These are phyloP conservation scores for Steinernema scapterisci DNA, from an alignment of 2,888 invertebrate genomes.

Conservation along the genomic window DNA sequence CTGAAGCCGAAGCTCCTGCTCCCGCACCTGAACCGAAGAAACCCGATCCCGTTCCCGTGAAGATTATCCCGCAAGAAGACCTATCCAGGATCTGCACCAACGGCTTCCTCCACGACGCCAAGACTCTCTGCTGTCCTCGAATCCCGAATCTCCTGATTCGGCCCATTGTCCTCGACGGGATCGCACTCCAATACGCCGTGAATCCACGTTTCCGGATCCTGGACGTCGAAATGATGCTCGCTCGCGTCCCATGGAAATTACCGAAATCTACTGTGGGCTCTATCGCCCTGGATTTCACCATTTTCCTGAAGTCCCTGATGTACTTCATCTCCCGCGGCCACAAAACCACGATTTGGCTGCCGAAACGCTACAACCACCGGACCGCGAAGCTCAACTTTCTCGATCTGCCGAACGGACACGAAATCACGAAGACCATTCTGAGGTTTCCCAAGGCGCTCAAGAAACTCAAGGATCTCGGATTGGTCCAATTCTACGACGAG, in stretches of 20 bases:
- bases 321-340: not conserved
- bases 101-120: not conserved
- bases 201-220: not conserved
- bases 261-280: too few species aligned
- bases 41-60: too few species aligned
- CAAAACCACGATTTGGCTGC: not conserved
- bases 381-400: not conserved
- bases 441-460: not conserved
- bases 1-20: too few species aligned
- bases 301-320: not conserved
- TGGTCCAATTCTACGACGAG: not conserved
- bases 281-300: not conserved
- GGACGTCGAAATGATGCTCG: too few species aligned
- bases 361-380: not conserved
- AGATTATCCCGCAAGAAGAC: too few species aligned
- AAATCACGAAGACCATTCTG: not conserved
- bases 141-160: not conserved
- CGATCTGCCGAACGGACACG: not conserved
- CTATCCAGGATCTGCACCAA: not conserved
- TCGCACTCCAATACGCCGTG: not conserved
- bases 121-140: not conserved
- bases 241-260: too few species aligned
- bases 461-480: not conserved
- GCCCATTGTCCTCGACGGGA: conserved; percentile 2
- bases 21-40: too few species aligned